phyloP scores from a whole-genome alignment of 2,113 vertebrate species.

The Acinonyx jubatus region DNA sequence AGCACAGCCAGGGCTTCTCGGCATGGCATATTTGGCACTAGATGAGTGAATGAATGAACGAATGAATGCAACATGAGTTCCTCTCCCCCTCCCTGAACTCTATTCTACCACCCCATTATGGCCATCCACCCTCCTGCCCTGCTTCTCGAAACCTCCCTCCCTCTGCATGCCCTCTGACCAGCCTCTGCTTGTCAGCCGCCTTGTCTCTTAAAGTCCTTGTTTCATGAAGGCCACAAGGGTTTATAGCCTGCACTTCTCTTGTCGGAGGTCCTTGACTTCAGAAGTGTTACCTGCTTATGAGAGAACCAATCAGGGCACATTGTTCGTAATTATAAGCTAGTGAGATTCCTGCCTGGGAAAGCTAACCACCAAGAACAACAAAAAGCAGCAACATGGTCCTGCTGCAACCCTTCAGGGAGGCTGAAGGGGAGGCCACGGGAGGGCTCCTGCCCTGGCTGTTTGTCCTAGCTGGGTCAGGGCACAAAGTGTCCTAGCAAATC shows the following conservation, averaged over 20 bases:
- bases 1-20: background rate
- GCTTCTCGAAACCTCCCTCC: background rate
- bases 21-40: background rate
- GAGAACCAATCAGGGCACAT: background rate
- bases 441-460: background rate
- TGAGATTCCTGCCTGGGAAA: constrained; percentile 41
- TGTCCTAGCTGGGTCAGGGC: background rate
- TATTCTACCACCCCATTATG: background rate
- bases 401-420: too few relatives aligned
- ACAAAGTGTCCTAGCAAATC: background rate
- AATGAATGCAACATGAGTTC: background rate
- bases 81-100: background rate
- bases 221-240: background rate
- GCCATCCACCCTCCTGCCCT: background rate
- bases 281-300: constrained; percentile 30
- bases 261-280: background rate
- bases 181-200: background rate
- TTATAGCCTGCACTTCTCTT: background rate
- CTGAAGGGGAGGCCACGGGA: background rate
- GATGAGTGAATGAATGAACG: background rate
- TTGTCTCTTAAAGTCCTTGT: background rate
- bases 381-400: background rate
- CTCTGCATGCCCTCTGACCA: background rate
- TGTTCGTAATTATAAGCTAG: constrained; percentile 49
- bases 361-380: constrained; percentile 9